Conservation (phyloP, 2,888 invertebrate genomes). For the Drosophila neotestacea region DNA sequence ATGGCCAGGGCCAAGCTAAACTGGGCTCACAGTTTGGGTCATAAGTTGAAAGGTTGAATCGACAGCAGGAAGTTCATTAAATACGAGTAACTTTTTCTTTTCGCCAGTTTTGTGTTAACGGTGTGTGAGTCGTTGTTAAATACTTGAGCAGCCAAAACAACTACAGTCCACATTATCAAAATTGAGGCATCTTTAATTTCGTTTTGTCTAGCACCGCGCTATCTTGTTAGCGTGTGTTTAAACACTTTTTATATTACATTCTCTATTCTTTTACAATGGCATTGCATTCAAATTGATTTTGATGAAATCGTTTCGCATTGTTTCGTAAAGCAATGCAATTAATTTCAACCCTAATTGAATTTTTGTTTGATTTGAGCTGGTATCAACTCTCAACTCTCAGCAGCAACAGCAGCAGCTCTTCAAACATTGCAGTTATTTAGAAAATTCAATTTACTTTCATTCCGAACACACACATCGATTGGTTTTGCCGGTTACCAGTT, state of each 20-base stretch:
- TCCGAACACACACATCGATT: slow-evolving; percentile 24
- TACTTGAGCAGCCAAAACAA: slow-evolving; percentile 12
- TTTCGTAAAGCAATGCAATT: slow-evolving; percentile 54
- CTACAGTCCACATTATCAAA: slow-evolving; percentile 11
- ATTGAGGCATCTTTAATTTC: slow-evolving; percentile 26
- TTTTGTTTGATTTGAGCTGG: slow-evolving; percentile 52
- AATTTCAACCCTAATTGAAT: slow-evolving; percentile 60
- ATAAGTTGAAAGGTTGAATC: slow-evolving; percentile 59
- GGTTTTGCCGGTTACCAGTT: slow-evolving; percentile 12
- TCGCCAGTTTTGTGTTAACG: slow-evolving; percentile 42
- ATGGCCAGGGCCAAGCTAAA: slow-evolving; percentile 16
- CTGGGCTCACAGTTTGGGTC: slow-evolving; percentile 22
- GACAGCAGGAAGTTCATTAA: slow-evolving; percentile 75
- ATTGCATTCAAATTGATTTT: slow-evolving; percentile 40
- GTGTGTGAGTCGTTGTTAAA: slow-evolving; percentile 41
- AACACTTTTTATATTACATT: neutral
- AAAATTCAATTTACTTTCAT: slow-evolving; percentile 63
- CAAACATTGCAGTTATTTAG: slow-evolving; percentile 61
- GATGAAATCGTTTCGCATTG: slow-evolving; percentile 26
- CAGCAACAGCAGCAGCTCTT: slow-evolving; percentile 13
- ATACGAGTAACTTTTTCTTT: slow-evolving; percentile 40
- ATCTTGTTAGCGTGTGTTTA: neutral
- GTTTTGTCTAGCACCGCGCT: neutral
- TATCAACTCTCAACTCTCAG: slow-evolving; percentile 18
- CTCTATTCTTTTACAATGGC: slow-evolving; percentile 3